Base-by-base conservation (phyloP, 2,888 invertebrate genomes). In the Phengaris alcon region DNA sequence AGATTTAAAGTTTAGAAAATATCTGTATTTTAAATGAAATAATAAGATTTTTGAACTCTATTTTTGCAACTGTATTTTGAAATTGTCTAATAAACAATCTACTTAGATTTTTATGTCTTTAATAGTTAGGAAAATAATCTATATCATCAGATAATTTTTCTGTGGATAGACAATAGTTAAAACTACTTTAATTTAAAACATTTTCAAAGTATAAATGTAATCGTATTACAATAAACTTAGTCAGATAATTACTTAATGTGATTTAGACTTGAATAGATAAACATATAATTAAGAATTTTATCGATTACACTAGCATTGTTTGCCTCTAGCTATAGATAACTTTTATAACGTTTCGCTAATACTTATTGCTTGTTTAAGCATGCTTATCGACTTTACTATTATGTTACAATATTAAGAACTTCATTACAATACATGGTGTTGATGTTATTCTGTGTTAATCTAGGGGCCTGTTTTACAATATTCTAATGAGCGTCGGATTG, bases 301-400 rank as follows among this genome's bases (percentile, higher is more conserved):
- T 72, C 54, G 51, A 54, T 54, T 52, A 51, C 1, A 2, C 7
- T 13, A 22, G 22, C 54, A 72, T 72, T 52, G 48, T 54, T 54
- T 72, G 54, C 72, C 22, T 54, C 52, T 70, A 70, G 52, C 52
- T 52, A 10, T 52, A 52, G 72, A 72, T 72, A 54, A 72, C 12
- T 22, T 72, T 35, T 54, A 72, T 54, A 13, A 52, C 12, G 35
- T 54, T 72, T 54, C 4, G 70, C 70, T 0, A 52, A 46, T 68
- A 64, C 59, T 15, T 15, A 70, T 72, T 52, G 54, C 72, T 52
- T 51, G 70, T 72, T 72, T 22, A 70, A 52, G 72, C 72, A 54
- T 72, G 72, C 70, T 72, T 72, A 72, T 72, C 54, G 3, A 52
- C 35, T 70, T 12, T 22, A 64, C 6, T 64, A 22, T 35, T 64